Base-by-base conservation (phyloP, 64 coral and sea anemone species). In the Pocillopora damicornis region DNA sequence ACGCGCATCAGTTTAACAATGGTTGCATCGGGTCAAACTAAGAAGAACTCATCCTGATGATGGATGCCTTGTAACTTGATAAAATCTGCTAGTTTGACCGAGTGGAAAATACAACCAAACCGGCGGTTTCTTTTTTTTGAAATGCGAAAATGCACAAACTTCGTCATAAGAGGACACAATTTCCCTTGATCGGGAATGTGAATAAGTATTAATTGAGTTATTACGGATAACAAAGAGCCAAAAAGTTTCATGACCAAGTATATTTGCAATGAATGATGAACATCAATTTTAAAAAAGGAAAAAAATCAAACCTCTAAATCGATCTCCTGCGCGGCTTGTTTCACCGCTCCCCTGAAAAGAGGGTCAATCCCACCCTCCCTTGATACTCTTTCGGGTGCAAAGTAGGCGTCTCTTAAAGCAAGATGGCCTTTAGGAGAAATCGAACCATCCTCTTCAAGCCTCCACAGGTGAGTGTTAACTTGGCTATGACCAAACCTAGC, bases 401-500 rank as follows among this genome's bases (percentile, higher is more conserved):
- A 98, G 57, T 98, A 98, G 5, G 95, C 91, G 74, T 98, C 95
- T 79, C 95, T 84, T 11, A 98, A 74, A 18, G 91, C 84, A 22
- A 98, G 83, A 61, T 98, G 95, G 13, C 95, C 95, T 20, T 98
- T 90, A 13, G 81, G 60, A 35, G 61, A 91, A 1, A 93, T 82
- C 30, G 56, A 88, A 74, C 95, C 95, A 88, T 98, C 65, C 59
- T 98, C 91, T 34, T 93, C 65, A 35, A 93, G 73, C 15, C 95
- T 72, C 95, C 95, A 98, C 35, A 98, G 64, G 58, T 87, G 85
- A 69, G 79, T 93, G 20, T 87, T 88, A 9, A 98, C 91, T 88
- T 98, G 95, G 26, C 95, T 98, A 58, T 98, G 95, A 22, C 95
- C 95, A 72, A 87, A 98, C 71, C 95, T 98, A 58, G 34, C 15